Evolutionary conservation across 2,888 invertebrate species (phyloP), one percentile per base, ranked within the genome.

Genomic region (Heteromyza rotundicornis): DNA sequence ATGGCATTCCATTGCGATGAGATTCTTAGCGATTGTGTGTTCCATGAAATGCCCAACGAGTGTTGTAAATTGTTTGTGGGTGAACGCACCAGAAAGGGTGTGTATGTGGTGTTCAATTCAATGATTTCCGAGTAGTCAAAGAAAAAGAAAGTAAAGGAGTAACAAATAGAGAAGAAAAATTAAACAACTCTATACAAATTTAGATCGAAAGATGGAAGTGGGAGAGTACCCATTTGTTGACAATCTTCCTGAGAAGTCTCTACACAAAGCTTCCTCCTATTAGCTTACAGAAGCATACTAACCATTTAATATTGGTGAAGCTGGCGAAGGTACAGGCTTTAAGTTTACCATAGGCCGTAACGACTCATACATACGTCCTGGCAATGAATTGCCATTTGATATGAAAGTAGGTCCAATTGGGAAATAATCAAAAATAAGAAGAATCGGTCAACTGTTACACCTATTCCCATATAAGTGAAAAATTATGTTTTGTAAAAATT

Each of bases 21-120:
- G 47, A 49, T 80, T 1, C 79, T 80, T 8, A 53, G 52, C 3
- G 66, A 71, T 10, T 86, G 86, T 55, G 73, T 79, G 75, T 85
- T 84, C 76, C 79, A 84, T 10, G 79, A 81, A 36, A 70, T 75
- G 5, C 59, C 70, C 12, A 70, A 79, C 16, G 76, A 84, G 14
- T 86, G 86, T 63, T 85, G 85, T 62, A 77, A 80, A 20, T 70
- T 84, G 2, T 85, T 86, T 65, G 79, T 84, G 47, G 64, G 73
- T 2, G 85, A 85, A 66, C 76, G 71, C 60, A 84, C 83, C 1
- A 81, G 83, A 27, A 78, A 77, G 52, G 85, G 85, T 0, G 70
- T 80, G 56, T 86, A 85, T 57, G 76, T 83, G 72, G 80, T 84
- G 0, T 85, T 85, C 70, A 85, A 85, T 69, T 84, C 84, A 0